Evolutionary conservation across 2,888 invertebrate genomes (phyloP).

Genomic region (Spatulosminthurus flaviceps): DNA sequence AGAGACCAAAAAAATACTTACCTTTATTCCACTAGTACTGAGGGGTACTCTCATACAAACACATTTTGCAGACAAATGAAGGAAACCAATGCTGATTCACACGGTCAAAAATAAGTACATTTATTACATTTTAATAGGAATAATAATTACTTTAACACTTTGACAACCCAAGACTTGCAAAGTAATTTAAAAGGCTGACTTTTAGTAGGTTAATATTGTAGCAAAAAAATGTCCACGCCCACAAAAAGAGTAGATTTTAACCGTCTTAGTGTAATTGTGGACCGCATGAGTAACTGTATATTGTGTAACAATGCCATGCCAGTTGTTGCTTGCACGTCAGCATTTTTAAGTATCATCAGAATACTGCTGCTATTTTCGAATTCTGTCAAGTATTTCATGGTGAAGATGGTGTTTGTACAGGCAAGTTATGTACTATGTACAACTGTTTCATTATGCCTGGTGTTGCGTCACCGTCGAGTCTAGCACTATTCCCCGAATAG

Average conservation of each 20-base stretch:
- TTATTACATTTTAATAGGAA: conserved; percentile 26
- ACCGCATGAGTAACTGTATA: background rate
- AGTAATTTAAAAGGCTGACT: conserved; percentile 49
- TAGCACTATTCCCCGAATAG: too few species aligned
- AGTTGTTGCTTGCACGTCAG: background rate
- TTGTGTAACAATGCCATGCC: background rate
- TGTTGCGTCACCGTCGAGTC: too few species aligned
- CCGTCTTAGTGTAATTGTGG: background rate
- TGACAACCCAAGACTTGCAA: conserved; percentile 48
- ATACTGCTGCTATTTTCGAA: background rate
- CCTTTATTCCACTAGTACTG: background rate
- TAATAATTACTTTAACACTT: conserved; percentile 43
- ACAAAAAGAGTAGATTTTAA: background rate
- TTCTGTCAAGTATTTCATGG: background rate
- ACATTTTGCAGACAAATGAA: conserved; percentile 26
- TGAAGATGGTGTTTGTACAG: background rate
- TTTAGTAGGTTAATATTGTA: conserved; percentile 31
- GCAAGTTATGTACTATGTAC: too few species aligned
- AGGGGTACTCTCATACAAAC: conserved; percentile 30
- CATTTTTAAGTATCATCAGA: background rate
- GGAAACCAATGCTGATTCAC: conserved; percentile 17
- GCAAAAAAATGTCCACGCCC: conserved; percentile 3
- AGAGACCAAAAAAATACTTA: conserved; percentile 21
- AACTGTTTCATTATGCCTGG: too few species aligned
- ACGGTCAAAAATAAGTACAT: conserved; percentile 22